Base-by-base conservation (phyloP, 2,888 invertebrate species). In the Synergus itoensis region DNA sequence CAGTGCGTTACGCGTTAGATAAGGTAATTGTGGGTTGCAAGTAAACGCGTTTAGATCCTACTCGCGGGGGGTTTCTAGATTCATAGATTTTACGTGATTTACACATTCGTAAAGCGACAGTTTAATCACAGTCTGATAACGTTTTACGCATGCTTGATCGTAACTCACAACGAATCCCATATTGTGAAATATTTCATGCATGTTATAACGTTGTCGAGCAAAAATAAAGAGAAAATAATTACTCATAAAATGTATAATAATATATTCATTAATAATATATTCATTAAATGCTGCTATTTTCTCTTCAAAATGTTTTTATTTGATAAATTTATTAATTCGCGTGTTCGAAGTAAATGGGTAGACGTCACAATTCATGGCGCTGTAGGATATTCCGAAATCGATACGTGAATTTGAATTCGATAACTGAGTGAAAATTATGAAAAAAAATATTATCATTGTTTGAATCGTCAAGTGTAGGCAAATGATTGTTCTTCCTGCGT, bases 101-200 rank as follows among this genome's bases (percentile, higher is more conserved):
- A 87, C 87, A 87, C 84, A 85, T 87, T 83, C 82, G 80, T 76
- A 79, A 84, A 87, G 87, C 88, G 87, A 88, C 85, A 86, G 86
- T 88, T 86, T 89, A 89, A 90, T 89, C 89, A 87, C 85, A 80
- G 83, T 65, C 84, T 84, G 89, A 90, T 89, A 90, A 87, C 88
- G 88, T 81, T 84, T 87, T 88, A 73, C 73, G 73, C 73, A 73
- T 53, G 53, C 36, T 36, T 11, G 36, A 36, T 53, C 73, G 53
- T 73, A 53, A 69, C 45, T 69, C 69, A 69, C 69, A 5, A 16
- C 3, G 4, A 69, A 73, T 73, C 36, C 73, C 53, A 45, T 36
- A 53, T 73, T 48, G 48, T 48, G n/a, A n/a, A 53, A 73, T 73
- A 36, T 73, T 73, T 73, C 53, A 73, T 48, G 28, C 16, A 16